Conservation (phyloP, 1,140 invertebrate genomes). For the Drosophila subobscura region DNA sequence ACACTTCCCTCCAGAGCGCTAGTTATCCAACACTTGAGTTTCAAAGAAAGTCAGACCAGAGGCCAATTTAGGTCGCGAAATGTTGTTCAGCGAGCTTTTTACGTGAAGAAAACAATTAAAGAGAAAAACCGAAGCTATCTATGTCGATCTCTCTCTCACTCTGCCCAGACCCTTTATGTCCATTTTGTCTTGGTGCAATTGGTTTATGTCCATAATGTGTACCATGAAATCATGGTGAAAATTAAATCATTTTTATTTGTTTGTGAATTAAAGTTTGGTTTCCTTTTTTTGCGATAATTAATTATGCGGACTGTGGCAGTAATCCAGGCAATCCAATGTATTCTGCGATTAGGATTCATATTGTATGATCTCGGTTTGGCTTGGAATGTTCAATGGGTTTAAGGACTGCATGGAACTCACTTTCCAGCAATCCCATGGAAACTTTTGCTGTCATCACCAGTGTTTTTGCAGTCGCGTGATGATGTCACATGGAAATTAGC, state of each 20-base stretch:
- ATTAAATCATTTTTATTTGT: slow-evolving; percentile 2
- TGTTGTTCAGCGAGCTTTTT: too few species aligned
- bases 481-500: slow-evolving; percentile 18
- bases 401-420: too few species aligned
- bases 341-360: slow-evolving; percentile 1
- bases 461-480: background rate
- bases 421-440: background rate
- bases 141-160: slow-evolving; percentile 21
- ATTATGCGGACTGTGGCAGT: slow-evolving; percentile 28
- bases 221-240: slow-evolving; percentile 12
- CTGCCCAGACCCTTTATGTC: background rate
- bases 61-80: too few species aligned
- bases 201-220: too few species aligned
- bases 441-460: too few species aligned
- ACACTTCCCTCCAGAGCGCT: too few species aligned
- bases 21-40: too few species aligned
- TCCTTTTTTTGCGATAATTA: slow-evolving; percentile 37
- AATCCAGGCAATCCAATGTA: slow-evolving; percentile 1
- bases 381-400: too few species aligned
- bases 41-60: too few species aligned
- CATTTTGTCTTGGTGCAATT: slow-evolving; percentile 5
- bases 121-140: slow-evolving; percentile 2
- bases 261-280: slow-evolving; percentile 6
- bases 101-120: too few species aligned
- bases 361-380: slow-evolving; percentile 2